Percentiles rank a stretch among this genome's conserved stretches.
Evolutionary conservation across 2,888 invertebrate species (phyloP).

Genomic region (Oligia strigilis): DNA sequence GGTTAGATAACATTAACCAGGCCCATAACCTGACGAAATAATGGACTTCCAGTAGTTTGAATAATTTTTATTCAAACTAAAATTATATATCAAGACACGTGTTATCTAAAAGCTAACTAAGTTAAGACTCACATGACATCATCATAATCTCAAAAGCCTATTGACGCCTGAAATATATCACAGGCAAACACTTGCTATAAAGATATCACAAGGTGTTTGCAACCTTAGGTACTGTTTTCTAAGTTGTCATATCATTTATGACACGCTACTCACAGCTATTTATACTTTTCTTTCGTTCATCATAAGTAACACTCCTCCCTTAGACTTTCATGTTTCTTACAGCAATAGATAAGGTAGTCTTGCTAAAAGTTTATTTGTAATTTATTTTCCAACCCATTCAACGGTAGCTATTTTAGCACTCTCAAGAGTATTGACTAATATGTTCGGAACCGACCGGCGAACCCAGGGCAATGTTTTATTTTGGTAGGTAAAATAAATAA

Average conservation of each 20-base stretch:
- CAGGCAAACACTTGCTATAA: neutral
- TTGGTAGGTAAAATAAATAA: conserved; percentile 29
- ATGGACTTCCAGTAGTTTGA: neutral
- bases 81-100: neutral
- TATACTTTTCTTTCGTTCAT: conserved; percentile 3
- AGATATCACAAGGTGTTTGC: neutral
- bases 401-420: conserved; percentile 16
- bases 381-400: conserved; percentile 3
- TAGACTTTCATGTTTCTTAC: neutral
- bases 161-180: neutral
- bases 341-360: neutral
- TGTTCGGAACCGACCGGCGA: neutral
- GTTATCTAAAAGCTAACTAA: neutral
- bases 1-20: neutral
- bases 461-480: conserved; percentile 1
- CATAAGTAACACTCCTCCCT: neutral
- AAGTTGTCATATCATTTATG: neutral
- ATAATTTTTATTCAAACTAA: neutral
- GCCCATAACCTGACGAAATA: neutral
- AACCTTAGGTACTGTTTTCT: neutral
- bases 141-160: neutral
- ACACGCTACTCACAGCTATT: neutral
- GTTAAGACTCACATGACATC: neutral
- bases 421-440: conserved; percentile 18
- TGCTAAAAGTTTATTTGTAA: conserved; percentile 2